Percentiles rank a stretch among this genome's conserved stretches.
phyloP scores from a whole-genome alignment of 1,140 invertebrate genomes.

The Drosophila nikananu region DNA sequence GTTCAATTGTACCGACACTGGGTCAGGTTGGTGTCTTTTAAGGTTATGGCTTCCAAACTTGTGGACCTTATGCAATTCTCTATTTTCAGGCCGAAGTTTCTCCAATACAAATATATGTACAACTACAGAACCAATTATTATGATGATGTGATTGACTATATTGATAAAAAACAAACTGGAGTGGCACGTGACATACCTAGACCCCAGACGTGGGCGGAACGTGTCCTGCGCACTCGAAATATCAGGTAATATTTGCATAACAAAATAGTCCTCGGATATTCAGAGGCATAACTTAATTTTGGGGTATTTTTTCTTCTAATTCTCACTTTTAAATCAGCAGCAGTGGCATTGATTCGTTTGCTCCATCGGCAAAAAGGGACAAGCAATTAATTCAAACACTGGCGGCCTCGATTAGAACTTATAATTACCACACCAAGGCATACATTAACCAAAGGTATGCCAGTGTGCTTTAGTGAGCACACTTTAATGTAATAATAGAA shows the following conservation, averaged over 20 bases:
- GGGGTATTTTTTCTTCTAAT: neutral
- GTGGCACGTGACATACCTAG: constrained; percentile 89
- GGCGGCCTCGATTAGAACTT: constrained; percentile 87
- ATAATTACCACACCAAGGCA: constrained; percentile 88
- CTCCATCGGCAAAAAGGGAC: constrained; percentile 82
- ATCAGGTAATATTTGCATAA: constrained; percentile 51
- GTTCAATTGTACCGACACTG: constrained; percentile 89
- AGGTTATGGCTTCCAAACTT: neutral
- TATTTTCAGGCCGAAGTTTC: constrained; percentile 88
- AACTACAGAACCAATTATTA: constrained; percentile 94
- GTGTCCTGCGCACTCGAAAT: constrained; percentile 88
- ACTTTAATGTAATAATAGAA: constrained; percentile 44
- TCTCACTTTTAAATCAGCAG: constrained; percentile 44
- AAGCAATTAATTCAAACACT: constrained; percentile 86
- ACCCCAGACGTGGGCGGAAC: constrained; percentile 93
- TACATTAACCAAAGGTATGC: constrained; percentile 88
- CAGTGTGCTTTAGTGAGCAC: constrained; percentile 73
- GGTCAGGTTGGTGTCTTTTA: constrained; percentile 87
- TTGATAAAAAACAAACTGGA: constrained; percentile 91
- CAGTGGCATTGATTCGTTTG: constrained; percentile 69
- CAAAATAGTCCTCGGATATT: neutral
- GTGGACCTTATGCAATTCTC: constrained; percentile 8
- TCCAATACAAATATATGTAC: constrained; percentile 93
- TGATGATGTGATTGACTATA: constrained; percentile 92
- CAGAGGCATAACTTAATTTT: neutral